Conservation (phyloP, 2,113 vertebrate genomes). For the Falco punctatus region DNA sequence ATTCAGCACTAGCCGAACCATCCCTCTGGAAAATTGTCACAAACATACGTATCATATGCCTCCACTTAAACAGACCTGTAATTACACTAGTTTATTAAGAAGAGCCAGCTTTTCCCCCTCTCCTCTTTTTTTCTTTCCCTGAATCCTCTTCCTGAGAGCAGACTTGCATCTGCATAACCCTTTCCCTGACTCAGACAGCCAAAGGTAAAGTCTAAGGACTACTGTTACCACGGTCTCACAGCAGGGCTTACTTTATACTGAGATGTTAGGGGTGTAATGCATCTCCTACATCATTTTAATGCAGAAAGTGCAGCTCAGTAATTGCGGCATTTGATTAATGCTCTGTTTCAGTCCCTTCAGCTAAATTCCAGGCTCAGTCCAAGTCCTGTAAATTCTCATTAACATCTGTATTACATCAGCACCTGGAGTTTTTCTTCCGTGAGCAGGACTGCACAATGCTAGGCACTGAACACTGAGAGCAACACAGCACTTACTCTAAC, state of each 20-base stretch:
- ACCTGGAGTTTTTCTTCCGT: background rate
- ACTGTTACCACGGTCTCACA: background rate
- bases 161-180: background rate
- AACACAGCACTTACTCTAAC: background rate
- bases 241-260: background rate
- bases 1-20: constrained; percentile 67
- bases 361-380: constrained; percentile 12
- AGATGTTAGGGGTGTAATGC: background rate
- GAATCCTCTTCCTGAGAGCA: background rate
- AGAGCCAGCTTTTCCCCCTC: accelerated
- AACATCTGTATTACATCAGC: constrained; percentile 32
- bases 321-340: constrained; percentile 1
- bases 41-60: constrained; percentile 71
- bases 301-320: background rate
- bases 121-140: background rate
- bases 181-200: background rate
- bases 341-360: background rate
- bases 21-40: constrained; percentile 80
- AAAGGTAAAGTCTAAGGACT: background rate
- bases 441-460: background rate
- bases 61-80: constrained; percentile 67
- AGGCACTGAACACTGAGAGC: background rate
- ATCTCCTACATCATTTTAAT: background rate
- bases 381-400: constrained; percentile 28
- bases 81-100: constrained; percentile 61